phyloP scores from a whole-genome alignment of 2,797 vertebrate genomes.

The Pterois miles region DNA sequence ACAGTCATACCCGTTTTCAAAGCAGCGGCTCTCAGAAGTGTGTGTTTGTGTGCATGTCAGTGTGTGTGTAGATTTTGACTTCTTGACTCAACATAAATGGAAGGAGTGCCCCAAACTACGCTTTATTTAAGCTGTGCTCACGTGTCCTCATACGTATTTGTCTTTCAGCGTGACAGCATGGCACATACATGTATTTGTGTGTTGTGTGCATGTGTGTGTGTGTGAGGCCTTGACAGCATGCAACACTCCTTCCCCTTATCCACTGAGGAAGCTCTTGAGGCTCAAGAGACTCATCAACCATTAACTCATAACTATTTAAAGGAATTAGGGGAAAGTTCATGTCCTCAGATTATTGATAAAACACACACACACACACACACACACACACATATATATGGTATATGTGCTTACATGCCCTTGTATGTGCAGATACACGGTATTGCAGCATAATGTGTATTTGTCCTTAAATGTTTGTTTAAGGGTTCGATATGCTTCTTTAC shows the following conservation, averaged over 20 bases:
- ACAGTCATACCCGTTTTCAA: not conserved
- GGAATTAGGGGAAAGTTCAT: constrained; percentile 92
- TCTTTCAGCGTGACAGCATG: constrained; percentile 2
- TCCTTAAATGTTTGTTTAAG: constrained; percentile 16
- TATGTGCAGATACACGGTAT: too few species aligned
- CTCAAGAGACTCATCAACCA: constrained; percentile 91
- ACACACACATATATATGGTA: not conserved
- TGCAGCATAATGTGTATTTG: not conserved
- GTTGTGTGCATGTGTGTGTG: not conserved
- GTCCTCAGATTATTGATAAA: constrained; percentile 91
- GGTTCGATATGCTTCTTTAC: constrained; percentile 13
- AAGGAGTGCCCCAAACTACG: constrained; percentile 78
- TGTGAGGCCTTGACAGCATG: constrained; percentile 73
- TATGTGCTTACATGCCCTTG: too few species aligned
- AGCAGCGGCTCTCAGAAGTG: not conserved
- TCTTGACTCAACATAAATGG: constrained; percentile 82
- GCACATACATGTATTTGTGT: not conserved
- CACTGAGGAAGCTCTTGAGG: constrained; percentile 89
- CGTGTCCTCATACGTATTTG: not conserved
- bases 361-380: constrained; percentile 33
- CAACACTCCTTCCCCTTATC: constrained; percentile 87
- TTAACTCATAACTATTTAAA: constrained; percentile 95
- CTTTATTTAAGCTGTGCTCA: constrained; percentile 14
- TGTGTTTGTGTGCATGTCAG: constrained; percentile 1
- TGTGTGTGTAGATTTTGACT: constrained; percentile 46